These are phyloP conservation scores for Nothocercus julius DNA, from an alignment of 2,113 vertebrate species.

Conservation along the genomic window DNA sequence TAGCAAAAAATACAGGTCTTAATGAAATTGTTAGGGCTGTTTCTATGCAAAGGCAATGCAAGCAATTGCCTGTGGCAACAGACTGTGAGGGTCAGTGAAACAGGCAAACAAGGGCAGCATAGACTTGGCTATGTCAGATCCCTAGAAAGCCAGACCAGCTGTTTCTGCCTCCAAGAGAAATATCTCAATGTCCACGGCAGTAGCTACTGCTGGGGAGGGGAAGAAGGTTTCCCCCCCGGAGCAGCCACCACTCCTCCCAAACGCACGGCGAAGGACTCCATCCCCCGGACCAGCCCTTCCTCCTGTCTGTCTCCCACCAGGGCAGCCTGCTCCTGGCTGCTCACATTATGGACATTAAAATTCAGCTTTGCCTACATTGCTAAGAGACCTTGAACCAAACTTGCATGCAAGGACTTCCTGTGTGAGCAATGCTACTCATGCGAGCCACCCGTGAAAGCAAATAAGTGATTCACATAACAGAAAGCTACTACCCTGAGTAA, in stretches of 20 bases:
- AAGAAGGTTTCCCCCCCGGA: not conserved
- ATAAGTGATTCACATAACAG: not conserved
- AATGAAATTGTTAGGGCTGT: not conserved
- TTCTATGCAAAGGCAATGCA: not conserved
- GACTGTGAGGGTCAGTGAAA: not conserved
- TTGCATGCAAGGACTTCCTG: not conserved
- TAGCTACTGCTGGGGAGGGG: not conserved
- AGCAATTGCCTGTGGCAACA: not conserved
- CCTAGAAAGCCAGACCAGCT: constrained; percentile 29
- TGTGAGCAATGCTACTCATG: not conserved
- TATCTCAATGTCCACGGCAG: not conserved
- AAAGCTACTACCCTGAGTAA: not conserved
- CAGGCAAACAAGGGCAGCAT: not conserved
- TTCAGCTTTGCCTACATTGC: not conserved
- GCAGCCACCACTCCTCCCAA: not conserved
- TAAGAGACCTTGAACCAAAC: not conserved
- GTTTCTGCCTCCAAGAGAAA: not conserved
- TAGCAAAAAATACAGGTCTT: not conserved
- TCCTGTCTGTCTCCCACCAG: not conserved
- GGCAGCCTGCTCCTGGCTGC: not conserved
- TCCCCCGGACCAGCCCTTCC: not conserved
- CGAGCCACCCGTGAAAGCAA: not conserved
- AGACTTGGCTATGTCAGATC: not conserved
- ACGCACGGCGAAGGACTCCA: not conserved
- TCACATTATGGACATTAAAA: not conserved